phyloP scores from a whole-genome alignment of 2,797 vertebrate species.

The Crenuchus spilurus region DNA sequence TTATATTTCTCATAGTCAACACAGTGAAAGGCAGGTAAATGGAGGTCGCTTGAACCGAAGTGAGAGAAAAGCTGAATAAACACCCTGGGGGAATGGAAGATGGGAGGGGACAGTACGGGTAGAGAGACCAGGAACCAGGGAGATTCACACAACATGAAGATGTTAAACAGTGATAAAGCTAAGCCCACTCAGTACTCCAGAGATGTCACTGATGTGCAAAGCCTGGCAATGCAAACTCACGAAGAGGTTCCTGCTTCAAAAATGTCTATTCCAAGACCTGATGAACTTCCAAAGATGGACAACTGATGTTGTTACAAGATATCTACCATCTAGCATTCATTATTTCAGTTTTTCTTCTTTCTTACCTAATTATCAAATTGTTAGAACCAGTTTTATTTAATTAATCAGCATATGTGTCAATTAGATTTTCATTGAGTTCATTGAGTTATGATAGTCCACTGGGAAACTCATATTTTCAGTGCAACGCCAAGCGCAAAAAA shows the following conservation, averaged over 20 bases:
- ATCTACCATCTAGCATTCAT: too few species aligned
- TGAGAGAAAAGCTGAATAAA: conserved; percentile 63
- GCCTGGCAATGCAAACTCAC: conserved; percentile 11
- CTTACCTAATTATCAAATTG: too few species aligned
- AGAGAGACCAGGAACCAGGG: conserved; percentile 55
- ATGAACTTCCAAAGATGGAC: not conserved
- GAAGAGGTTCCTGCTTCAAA: not conserved
- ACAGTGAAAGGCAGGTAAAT: conserved; percentile 38
- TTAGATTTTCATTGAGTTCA: too few species aligned
- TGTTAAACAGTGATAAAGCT: conserved; percentile 35
- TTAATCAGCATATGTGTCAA: too few species aligned
- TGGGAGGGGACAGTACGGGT: conserved; percentile 69
- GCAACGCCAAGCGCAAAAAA: too few species aligned
- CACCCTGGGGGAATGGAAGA: conserved; percentile 66
- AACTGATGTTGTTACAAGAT: not conserved
- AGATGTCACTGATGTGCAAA: conserved; percentile 23
- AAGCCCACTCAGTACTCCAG: conserved; percentile 6
- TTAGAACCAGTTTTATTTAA: too few species aligned
- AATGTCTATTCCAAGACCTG: not conserved
- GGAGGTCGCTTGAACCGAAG: conserved; percentile 46
- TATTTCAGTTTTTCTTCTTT: too few species aligned
- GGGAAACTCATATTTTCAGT: too few species aligned
- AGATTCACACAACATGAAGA: conserved; percentile 56
- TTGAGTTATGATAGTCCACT: too few species aligned
- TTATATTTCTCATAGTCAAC: conserved; percentile 7